Conservation (phyloP, 2,113 vertebrate species). For the Salvelinus sp. region DNA sequence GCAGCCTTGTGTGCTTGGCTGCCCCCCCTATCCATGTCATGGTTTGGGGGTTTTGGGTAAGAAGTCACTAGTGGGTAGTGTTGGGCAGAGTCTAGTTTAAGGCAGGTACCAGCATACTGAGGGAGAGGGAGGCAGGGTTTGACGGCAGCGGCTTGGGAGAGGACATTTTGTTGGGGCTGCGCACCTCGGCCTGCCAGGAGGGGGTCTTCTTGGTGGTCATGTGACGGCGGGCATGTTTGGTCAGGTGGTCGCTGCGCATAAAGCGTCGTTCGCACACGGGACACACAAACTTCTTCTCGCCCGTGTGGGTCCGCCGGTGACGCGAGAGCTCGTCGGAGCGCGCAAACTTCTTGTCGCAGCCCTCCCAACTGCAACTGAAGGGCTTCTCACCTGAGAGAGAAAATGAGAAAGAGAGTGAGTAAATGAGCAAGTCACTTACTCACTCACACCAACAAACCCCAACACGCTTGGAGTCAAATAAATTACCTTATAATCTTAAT, state of each 20-base stretch:
- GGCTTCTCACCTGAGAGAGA: conserved; percentile 88
- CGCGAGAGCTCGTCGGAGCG: conserved; percentile 96
- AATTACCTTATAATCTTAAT: conserved; percentile 42
- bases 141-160: conserved; percentile 49
- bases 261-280: conserved; percentile 92
- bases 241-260: conserved; percentile 98
- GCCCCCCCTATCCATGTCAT: conserved; percentile 50
- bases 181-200: conserved; percentile 89
- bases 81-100: conserved; percentile 60
- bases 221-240: conserved; percentile 93
- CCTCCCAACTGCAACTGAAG: conserved; percentile 95
- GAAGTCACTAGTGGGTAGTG: conserved; percentile 15
- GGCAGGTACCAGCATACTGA: conserved; percentile 77
- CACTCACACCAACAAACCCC: conserved; percentile 8
- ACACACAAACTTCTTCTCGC: conserved; percentile 95
- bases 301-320: conserved; percentile 93
- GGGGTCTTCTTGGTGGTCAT: conserved; percentile 88
- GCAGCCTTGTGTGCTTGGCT: conserved; percentile 60
- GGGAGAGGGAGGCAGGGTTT: conserved; percentile 57
- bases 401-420: conserved; percentile 21
- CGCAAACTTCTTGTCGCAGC: conserved; percentile 94
- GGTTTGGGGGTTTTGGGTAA: conserved; percentile 34
- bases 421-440: conserved; percentile 43
- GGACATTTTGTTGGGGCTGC: conserved; percentile 81
- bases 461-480: background rate